A percentile compares a stretch with the other conserved stretches of the same genome.
These are phyloP conservation scores for Meta bourneti DNA, from an alignment of 2,888 invertebrate species.

Conservation along the genomic window DNA sequence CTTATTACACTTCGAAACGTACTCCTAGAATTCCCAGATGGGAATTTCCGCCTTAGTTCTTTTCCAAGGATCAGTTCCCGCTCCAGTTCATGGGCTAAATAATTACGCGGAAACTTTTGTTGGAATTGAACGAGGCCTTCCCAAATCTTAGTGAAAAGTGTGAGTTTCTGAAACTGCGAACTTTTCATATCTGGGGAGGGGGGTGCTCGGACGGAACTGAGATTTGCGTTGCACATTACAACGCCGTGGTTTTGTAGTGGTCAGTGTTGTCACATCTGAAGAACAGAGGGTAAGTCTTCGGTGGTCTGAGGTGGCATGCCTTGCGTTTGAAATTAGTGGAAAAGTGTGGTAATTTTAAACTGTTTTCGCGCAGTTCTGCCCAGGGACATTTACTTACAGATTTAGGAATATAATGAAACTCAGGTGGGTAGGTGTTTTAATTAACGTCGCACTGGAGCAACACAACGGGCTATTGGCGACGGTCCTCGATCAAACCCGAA, in stretches of 20 bases:
- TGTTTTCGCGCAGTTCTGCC: no score
- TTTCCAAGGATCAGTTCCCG: conserved; percentile 32
- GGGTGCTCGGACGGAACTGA: background rate
- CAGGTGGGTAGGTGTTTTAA: no score
- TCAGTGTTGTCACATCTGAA: no score
- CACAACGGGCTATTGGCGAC: no score
- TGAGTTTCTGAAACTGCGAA: conserved; percentile 27
- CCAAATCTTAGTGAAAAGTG: conserved; percentile 26
- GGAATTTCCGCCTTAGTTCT: conserved; percentile 47
- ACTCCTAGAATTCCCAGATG: conserved; percentile 48
- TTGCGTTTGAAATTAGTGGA: background rate
- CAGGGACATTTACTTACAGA: no score
- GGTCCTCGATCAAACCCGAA: no score
- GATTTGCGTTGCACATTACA: conserved; percentile 24
- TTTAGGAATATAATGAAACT: no score
- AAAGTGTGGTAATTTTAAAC: background rate
- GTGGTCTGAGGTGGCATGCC: background rate
- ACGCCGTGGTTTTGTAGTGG: background rate
- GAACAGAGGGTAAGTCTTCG: no score
- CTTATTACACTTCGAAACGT: conserved; percentile 59
- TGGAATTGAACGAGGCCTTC: conserved; percentile 42
- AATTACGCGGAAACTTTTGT: conserved; percentile 55
- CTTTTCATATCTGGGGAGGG: conserved; percentile 6
- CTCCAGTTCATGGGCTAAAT: conserved; percentile 51
- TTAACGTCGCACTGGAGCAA: no score